These are phyloP conservation scores for Formica selysi DNA, from an alignment of 1,140 invertebrate genomes.

Conservation along the genomic window DNA sequence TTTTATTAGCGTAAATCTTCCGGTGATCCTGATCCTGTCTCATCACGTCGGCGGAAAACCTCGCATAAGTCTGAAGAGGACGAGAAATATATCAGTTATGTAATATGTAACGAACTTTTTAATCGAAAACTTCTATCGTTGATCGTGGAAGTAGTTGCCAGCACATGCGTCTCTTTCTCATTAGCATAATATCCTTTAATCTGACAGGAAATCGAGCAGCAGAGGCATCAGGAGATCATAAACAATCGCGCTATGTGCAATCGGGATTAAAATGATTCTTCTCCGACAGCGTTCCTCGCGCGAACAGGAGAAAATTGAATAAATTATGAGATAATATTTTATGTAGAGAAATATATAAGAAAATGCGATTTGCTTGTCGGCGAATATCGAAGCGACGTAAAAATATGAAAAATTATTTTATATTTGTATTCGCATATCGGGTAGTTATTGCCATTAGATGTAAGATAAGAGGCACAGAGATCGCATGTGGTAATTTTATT, in stretches of 20 bases:
- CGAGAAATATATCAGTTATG: slow-evolving; percentile 33
- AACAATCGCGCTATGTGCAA: background rate
- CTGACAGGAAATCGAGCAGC: background rate
- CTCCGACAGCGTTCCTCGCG: background rate
- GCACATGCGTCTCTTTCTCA: background rate
- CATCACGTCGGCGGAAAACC: background rate
- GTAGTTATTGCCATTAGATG: slow-evolving; percentile 8
- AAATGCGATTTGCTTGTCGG: background rate
- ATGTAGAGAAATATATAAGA: background rate
- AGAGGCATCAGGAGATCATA: background rate
- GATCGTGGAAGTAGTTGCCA: background rate
- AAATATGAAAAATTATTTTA: slow-evolving; percentile 15
- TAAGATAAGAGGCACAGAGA: slow-evolving; percentile 3
- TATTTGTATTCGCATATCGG: background rate
- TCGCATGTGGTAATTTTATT: slow-evolving; percentile 18
- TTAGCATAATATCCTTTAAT: slow-evolving; percentile 41
- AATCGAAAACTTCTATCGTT: background rate
- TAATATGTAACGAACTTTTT: slow-evolving; percentile 17
- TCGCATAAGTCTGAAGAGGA: background rate
- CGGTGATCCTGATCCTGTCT: background rate
- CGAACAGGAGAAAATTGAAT: background rate
- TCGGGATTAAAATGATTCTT: background rate
- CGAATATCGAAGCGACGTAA: background rate
- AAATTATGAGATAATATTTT: slow-evolving; percentile 20
- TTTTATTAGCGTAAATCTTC: slow-evolving; percentile 52